A percentile compares a stretch with the other conserved stretches of the same genome.
phyloP scores from a whole-genome alignment of 1,140 invertebrate genomes.

The Lepidurus arcticus region DNA sequence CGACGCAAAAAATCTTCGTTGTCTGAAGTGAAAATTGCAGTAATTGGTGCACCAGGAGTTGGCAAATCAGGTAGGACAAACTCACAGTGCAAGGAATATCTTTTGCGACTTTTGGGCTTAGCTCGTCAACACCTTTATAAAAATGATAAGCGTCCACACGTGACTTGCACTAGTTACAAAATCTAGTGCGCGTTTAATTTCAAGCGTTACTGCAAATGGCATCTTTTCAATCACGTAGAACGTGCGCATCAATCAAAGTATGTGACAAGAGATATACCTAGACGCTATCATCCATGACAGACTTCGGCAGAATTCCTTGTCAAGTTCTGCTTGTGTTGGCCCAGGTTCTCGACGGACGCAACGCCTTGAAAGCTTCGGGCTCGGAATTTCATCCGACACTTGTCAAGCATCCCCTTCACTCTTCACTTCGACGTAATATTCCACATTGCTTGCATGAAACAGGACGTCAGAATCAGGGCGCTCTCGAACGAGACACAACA shows the following conservation, averaged over 20 bases:
- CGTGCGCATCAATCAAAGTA: not conserved
- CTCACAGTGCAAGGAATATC: not conserved
- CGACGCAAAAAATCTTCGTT: conserved; percentile 80
- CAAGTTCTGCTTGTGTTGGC: not conserved
- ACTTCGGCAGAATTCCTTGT: not conserved
- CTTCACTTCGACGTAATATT: not conserved
- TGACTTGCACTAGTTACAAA: too few species aligned
- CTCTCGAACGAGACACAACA: not conserved
- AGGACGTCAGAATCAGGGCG: not conserved
- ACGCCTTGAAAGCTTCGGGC: not conserved
- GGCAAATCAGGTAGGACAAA: conserved; percentile 75
- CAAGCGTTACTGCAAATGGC: too few species aligned
- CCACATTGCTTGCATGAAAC: not conserved
- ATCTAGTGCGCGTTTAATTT: too few species aligned
- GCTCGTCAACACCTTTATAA: too few species aligned
- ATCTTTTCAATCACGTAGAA: not conserved
- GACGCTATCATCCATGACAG: not conserved
- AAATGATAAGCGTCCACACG: too few species aligned
- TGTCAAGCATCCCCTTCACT: not conserved
- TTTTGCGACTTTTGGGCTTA: too few species aligned
- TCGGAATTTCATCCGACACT: conserved; percentile 5
- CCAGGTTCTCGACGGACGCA: not conserved
- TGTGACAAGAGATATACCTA: not conserved
- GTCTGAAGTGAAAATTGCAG: conserved; percentile 79
- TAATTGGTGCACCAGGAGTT: conserved; percentile 74